These are phyloP conservation scores for Pteruthius melanotis DNA, from an alignment of 2,113 vertebrate species.

Conservation along the genomic window DNA sequence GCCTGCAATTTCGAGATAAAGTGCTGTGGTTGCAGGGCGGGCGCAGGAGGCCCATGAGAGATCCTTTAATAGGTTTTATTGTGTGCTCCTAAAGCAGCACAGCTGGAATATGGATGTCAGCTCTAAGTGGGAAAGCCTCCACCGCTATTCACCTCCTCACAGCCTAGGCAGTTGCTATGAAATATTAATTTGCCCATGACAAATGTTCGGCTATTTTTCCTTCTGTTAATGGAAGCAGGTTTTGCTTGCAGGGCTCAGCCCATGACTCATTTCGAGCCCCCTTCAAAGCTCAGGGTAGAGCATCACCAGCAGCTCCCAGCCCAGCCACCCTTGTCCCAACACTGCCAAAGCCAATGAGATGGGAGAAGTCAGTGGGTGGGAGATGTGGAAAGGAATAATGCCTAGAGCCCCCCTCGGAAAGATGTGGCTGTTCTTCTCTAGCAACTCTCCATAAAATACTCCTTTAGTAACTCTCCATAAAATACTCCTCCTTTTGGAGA, in stretches of 20 bases:
- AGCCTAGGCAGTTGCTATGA: not conserved
- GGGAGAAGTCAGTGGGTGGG: not conserved
- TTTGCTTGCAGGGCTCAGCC: not conserved
- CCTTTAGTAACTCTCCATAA: not conserved
- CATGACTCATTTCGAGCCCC: not conserved
- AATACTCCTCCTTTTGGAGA: not conserved
- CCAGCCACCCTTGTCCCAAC: accelerated
- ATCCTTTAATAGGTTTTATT: slow-evolving; percentile 28
- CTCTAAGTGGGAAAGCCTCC: not conserved
- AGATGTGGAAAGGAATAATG: accelerated
- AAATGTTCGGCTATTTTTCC: not conserved
- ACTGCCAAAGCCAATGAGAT: accelerated
- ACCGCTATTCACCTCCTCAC: not conserved
- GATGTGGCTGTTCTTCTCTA: accelerated
- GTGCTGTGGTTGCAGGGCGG: not conserved
- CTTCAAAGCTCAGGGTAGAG: not conserved
- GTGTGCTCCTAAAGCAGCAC: not conserved
- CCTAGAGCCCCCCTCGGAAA: accelerated
- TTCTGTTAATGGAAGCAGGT: not conserved
- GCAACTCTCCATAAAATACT: not conserved
- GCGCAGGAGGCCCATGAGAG: not conserved
- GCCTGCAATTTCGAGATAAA: slow-evolving; percentile 62
- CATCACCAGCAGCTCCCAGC: accelerated
- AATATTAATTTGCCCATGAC: not conserved
- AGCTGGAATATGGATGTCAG: not conserved